Evolutionary conservation across 2,797 vertebrate genomes (phyloP), one percentile per base, ranked within the genome.

Genomic region (Pseudochirops corinnae): DNA sequence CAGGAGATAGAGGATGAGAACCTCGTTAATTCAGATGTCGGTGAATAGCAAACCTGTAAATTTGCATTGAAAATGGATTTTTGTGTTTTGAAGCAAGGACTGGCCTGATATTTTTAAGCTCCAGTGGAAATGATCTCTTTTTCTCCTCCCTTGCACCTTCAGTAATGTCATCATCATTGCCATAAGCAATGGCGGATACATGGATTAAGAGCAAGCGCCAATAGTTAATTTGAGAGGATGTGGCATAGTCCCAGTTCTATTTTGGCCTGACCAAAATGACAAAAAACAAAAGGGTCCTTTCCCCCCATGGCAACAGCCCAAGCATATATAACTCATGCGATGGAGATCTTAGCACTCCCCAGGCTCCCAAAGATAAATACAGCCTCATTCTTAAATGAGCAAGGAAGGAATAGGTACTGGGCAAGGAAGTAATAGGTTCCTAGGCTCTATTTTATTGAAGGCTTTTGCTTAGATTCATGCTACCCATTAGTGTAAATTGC

Each of bases 1-100:
- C 96, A 94, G 94, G 95, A 97, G 90, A 96, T 90, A 96, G 33
- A 92, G 95, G 93, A 96, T 95, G 96, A 95, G 97, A 97, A 95
- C 91, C 95, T 97, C 4, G 0, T 96, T 96, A 97, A 96, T 96
- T 97, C 90, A 29, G 93, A 57, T 93, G 90, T 92, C 14, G 0
- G 58, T 94, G 93, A 97, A 97, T 16, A 92, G 91, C 96, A 97
- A 96, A 95, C 91, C 94, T 96, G 94, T 93, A 97, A 97, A 98
- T 97, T 87, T 96, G 94, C 55, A 0, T 97, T 96, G 92, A 95
- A 97, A 98, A 96, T 96, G 67, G 57, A 97, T 95, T 96, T 96
- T 92, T 93, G 92, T 93, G 90, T 95, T 96, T 94, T 82, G 55
- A 95, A 94, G 58, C 24, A 90, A 90, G 94, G 31, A 92, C 53